phyloP scores from a whole-genome alignment of 2,888 invertebrate genomes.

The Physocephala rufipes region DNA sequence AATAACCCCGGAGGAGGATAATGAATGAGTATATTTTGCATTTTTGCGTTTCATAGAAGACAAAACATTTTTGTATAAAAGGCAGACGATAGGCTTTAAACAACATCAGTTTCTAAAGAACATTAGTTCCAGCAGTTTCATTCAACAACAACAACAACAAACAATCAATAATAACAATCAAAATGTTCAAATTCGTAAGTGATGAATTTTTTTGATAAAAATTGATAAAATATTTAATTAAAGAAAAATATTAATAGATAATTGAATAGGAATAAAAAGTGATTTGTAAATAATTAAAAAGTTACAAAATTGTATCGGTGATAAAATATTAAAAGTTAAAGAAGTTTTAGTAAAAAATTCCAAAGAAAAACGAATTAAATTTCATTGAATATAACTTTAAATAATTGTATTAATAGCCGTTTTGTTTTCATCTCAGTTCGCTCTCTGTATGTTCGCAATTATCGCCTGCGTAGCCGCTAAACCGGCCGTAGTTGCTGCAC shows the following conservation, averaged over 20 bases:
- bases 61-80: conserved; percentile 51
- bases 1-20: no score
- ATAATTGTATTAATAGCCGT: background rate
- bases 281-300: no score
- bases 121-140: conserved; percentile 40
- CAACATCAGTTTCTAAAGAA: conserved; percentile 58
- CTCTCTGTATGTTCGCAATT: conserved; percentile 64
- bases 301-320: no score
- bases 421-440: conserved; percentile 50
- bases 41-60: conserved; percentile 3
- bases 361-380: no score
- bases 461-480: conserved; percentile 64
- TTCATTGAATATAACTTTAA: no score
- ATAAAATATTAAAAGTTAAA: no score
- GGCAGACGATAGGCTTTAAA: conserved; percentile 38
- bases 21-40: background rate
- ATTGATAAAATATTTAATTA: background rate
- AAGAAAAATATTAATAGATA: background rate
- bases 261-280: background rate
- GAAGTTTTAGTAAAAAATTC: no score
- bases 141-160: conserved; percentile 31
- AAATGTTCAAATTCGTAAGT: conserved; percentile 66
- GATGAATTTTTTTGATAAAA: conserved; percentile 17
- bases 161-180: conserved; percentile 43
- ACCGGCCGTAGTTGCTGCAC: conserved; percentile 68